Evolutionary conservation across 2,113 vertebrate genomes (phyloP).

Genomic region (human (Homo sapiens)): DNA sequence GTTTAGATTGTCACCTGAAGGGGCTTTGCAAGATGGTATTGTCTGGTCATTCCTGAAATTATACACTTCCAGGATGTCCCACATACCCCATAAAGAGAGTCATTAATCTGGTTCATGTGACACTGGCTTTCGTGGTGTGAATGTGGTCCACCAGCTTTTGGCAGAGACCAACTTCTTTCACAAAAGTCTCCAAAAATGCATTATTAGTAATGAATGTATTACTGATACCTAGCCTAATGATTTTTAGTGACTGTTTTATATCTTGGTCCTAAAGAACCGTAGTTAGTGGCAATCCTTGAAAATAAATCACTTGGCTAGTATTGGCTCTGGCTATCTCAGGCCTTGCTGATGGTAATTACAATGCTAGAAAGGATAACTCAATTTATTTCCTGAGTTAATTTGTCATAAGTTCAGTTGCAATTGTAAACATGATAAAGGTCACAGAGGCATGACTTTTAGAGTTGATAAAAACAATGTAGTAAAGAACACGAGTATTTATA

Average conservation of each 20-base stretch:
- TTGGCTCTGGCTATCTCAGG: neutral
- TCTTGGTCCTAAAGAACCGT: constrained; percentile 19
- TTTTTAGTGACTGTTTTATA: constrained; percentile 6
- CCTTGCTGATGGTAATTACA: constrained; percentile 29
- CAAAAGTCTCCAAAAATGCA: neutral
- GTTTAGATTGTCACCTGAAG: neutral
- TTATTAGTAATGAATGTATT: neutral
- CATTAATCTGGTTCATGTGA: neutral
- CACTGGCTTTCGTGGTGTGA: constrained; percentile 26
- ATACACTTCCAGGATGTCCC: neutral
- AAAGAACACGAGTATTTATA: constrained; percentile 65
- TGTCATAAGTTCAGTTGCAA: constrained; percentile 37
- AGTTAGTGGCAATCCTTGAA: neutral
- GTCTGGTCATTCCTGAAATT: neutral
- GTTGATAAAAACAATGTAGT: constrained; percentile 65
- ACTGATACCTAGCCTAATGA: neutral
- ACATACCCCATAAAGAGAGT: neutral
- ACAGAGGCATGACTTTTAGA: constrained; percentile 41
- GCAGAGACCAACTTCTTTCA: constrained; percentile 10
- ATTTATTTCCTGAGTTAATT: constrained; percentile 37
- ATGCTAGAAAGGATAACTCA: neutral
- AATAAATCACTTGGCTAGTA: constrained; percentile 34
- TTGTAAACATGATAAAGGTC: constrained; percentile 56
- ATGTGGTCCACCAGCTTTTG: neutral
- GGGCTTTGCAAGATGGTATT: neutral